Base-by-base conservation (phyloP, 2,797 vertebrate species). In the Remorina albescens region DNA sequence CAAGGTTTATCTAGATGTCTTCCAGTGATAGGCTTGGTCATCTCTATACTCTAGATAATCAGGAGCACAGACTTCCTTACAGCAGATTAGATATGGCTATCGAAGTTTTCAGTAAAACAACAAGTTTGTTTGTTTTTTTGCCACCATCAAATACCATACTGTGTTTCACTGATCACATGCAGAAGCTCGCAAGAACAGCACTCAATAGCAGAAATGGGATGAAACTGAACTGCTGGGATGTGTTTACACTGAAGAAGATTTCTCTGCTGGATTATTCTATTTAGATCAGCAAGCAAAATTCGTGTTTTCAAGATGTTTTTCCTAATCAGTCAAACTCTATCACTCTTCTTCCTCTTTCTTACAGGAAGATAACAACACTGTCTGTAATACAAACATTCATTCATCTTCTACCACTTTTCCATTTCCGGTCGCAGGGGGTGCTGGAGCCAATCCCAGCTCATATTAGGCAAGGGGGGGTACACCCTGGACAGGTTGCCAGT, bases 41-140 rank as follows among this genome's bases (percentile, higher is more conserved):
- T 70, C 57, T 36, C 30, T 42, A 53, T 19, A 21, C n/a, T 25
- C 68, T 58, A 49, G 54, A 67, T 65, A 84, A 78, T 79, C 80
- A 78, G 2, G n/a, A 19, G n/a, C 41, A 15, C 18, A 19, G 23
- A 53, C 23, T 47, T 16, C 21, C 19, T 59, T 19, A n/a, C 2
- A 59, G 41, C 1, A 47, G 26, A 71, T 65, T 44, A 67, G 63
- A 76, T 49, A 34, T 19, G 30, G 28, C 25, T 4, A 3, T 0
- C 12, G n/a, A n/a, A 25, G 37, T 53, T 36, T 59, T 16, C n/a
- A 51, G 32, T 37, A 1, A 15, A 1, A 18, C 9, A 41, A 42
- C 19, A 6, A 18, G 37, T 3, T 19, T 23, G n/a, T n/a, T n/a
- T n/a, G n/a, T n/a, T n/a, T 46, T 41, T 59, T 37, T 54, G 67